Base-by-base conservation (phyloP, 2,797 vertebrate species). In the Spizella passerina region DNA sequence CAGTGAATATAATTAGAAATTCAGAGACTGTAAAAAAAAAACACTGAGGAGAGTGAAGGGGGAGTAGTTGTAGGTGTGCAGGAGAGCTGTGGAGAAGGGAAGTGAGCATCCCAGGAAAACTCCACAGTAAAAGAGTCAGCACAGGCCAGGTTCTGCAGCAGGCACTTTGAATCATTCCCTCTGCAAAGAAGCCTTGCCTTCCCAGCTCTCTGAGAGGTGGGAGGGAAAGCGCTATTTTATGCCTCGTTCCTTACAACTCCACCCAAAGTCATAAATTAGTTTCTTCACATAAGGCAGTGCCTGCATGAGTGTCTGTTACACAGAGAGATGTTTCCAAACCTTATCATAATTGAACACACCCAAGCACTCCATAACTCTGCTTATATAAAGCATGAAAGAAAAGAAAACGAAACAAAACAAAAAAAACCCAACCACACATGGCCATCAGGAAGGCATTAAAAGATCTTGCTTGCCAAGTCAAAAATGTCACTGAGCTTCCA, bases 141-240 rank as follows among this genome's bases (percentile, higher is more conserved):
- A 16, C 7, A 64, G 36, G 52, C 34, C 60, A 83, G 44, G 29
- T 83, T 61, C 65, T 81, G 23, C 57, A 73, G 66, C 57, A 81
- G 44, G 41, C 1, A 0, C 41, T 24, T 65, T 21, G 20, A 66
- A 9, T 46, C 47, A 19, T 24, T 0, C 0, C 26, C 18, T 76
- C 60, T 64, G 39, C 0, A 3, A 73, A 82, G 68, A 23, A 66
- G 6, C 44, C 19, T 36, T 64, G 70, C 23, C 27, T 86, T 76
- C 46, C 29, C 11, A 61, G 26, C 24, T 69, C 4, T 82, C 29
- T 6, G 8, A 56, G 39, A 64, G 12, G 34, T 29, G 38, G 57
- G 38, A 60, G 6, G 9, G 23, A 55, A 82, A 34, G 21, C 0
- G 0, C 12, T 72, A 3, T 81, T 78, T 71, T 57, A 76, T 11